Conservation (phyloP, 1,140 invertebrate genomes). For the Atta cephalotes region DNA sequence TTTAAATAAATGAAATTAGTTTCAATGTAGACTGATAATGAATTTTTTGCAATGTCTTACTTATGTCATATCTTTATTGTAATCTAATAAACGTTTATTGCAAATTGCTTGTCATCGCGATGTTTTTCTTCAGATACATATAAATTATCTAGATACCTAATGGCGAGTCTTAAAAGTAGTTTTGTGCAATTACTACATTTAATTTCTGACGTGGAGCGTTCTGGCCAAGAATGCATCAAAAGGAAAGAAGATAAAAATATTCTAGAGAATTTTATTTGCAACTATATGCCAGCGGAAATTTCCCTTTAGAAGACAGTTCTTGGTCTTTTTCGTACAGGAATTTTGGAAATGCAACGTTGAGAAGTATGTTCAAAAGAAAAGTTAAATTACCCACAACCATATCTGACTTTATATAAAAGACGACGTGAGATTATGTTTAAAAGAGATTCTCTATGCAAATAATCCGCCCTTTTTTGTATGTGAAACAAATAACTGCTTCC, state of each 20-base stretch:
- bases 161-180: not conserved
- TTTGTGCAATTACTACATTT: slow-evolving; percentile 9
- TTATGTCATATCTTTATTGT: not conserved
- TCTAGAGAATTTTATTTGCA: slow-evolving; percentile 21
- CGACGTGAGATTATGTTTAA: slow-evolving; percentile 41
- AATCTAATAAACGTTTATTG: not conserved
- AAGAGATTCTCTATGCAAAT: slow-evolving; percentile 35
- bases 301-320: slow-evolving; percentile 19
- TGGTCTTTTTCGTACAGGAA: not conserved
- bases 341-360: slow-evolving; percentile 40
- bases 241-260: slow-evolving; percentile 24
- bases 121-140: not conserved
- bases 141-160: too few species aligned
- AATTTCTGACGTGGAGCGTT: slow-evolving; percentile 20
- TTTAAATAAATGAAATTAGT: slow-evolving; percentile 6
- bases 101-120: not conserved
- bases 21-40: not conserved
- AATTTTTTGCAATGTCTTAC: not conserved
- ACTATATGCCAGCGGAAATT: slow-evolving; percentile 43
- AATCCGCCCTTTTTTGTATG: not conserved
- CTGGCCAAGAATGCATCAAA: not conserved
- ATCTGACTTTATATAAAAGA: slow-evolving; percentile 43
- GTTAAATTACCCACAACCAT: slow-evolving; percentile 33
- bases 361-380: slow-evolving; percentile 16
- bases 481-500: slow-evolving; percentile 41